A percentile compares a stretch with the other conserved stretches of the same genome.
These are phyloP conservation scores for Lepidocyrtoides sp. DNA, from an alignment of 2,888 invertebrate genomes.

Conservation along the genomic window DNA sequence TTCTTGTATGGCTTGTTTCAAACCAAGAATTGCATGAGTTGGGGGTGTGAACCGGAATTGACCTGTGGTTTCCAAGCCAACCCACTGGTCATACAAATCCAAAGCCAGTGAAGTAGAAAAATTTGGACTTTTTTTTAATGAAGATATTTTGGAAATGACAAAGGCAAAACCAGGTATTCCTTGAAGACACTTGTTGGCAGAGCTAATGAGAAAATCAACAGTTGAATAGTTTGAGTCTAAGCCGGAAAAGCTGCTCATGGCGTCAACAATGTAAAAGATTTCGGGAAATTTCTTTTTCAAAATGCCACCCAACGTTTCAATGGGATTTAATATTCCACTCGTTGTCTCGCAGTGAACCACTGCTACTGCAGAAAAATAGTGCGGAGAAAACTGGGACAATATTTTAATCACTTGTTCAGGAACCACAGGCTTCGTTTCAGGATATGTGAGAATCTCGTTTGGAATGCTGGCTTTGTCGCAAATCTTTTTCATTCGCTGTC, in stretches of 20 bases:
- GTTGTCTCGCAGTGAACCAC: constrained; percentile 88
- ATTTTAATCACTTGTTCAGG: constrained; percentile 85
- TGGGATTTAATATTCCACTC: constrained; percentile 87
- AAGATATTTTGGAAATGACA: constrained; percentile 86
- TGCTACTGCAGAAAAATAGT: constrained; percentile 86
- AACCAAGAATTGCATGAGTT: constrained; percentile 87
- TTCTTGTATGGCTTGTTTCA: constrained; percentile 87
- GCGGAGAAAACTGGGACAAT: constrained; percentile 83
- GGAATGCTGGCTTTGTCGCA: constrained; percentile 86
- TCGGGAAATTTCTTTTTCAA: constrained; percentile 86
- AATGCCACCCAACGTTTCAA: constrained; percentile 86
- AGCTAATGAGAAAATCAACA: constrained; percentile 87
- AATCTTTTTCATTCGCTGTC: constrained; percentile 87
- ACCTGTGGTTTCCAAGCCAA: constrained; percentile 86
- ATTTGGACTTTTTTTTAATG: constrained; percentile 87
- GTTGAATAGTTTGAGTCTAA: constrained; percentile 86
- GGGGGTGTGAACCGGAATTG: constrained; percentile 88
- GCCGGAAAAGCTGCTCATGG: constrained; percentile 88
- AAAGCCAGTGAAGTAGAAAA: constrained; percentile 86
- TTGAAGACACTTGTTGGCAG: constrained; percentile 88
- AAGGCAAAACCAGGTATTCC: constrained; percentile 87
- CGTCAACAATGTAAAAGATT: constrained; percentile 87
- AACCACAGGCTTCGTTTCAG: constrained; percentile 86
- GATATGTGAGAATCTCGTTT: constrained; percentile 86
- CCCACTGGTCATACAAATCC: constrained; percentile 87